Evolutionary conservation across 2,888 invertebrate genomes (phyloP).

Genomic region (Caenorhabditis sp.): DNA sequence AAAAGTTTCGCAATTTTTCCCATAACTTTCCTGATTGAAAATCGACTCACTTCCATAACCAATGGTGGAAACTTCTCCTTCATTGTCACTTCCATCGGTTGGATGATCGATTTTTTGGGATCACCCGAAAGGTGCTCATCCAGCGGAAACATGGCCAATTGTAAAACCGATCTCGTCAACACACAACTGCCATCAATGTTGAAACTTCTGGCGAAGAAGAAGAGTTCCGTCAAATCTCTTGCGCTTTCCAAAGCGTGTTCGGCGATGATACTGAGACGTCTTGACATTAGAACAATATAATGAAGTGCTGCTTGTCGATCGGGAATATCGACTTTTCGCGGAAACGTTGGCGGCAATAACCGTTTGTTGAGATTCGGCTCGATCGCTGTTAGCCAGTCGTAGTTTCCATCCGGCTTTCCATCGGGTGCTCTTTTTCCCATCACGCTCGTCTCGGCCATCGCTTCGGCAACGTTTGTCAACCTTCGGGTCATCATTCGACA

Average conservation of each 20-base stretch:
- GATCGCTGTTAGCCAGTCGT: constrained; percentile 79
- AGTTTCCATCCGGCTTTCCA: constrained; percentile 18
- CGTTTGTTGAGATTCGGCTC: constrained; percentile 95
- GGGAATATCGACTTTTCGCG: constrained; percentile 78
- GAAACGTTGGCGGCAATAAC: constrained; percentile 95
- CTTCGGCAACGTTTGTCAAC: neutral
- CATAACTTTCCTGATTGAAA: no score
- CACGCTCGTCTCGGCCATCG: neutral
- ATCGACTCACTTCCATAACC: constrained; percentile 8
- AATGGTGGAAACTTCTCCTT: constrained; percentile 21
- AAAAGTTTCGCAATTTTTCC: neutral
- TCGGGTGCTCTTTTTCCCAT: neutral
- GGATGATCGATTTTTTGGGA: constrained; percentile 3
- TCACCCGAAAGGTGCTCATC: constrained; percentile 43
- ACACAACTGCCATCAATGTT: constrained; percentile 76
- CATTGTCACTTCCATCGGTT: constrained; percentile 20
- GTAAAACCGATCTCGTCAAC: constrained; percentile 85
- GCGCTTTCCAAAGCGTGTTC: neutral
- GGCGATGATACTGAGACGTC: constrained; percentile 1
- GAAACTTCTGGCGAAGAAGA: constrained; percentile 33
- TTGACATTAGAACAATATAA: constrained; percentile 2
- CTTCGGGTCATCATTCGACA: neutral
- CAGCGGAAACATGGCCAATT: constrained; percentile 42
- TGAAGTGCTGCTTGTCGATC: constrained; percentile 11
- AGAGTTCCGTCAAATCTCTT: constrained; percentile 17